Base-by-base conservation (phyloP, 2,797 vertebrate genomes). In the Lagorchestes hirsutus region DNA sequence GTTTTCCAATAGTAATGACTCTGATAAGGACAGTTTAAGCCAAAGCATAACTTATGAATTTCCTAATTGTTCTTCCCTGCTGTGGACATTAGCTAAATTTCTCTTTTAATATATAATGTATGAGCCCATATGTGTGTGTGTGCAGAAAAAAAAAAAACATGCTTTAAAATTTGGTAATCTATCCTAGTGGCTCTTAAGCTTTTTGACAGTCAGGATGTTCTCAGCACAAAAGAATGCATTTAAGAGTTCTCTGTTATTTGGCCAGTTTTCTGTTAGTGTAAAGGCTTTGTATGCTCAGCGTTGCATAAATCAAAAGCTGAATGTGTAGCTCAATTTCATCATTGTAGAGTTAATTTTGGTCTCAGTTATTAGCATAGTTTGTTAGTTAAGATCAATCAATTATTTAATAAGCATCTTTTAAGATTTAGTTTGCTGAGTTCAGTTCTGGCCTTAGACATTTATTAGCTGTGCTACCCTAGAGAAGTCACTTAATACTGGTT, bases 11-110 rank as follows among this genome's bases (percentile, higher is more conserved):
- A 94, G 90, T 67, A 91, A 67, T 29, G 94, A 90, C 55, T 96
- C 67, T 95, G 92, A 97, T 97, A 95, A 97, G 96, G 97, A 40
- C 34, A 96, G 6, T 95, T 96, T 96, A 97, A 96, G 94, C 46
- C 95, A 74, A 93, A 93, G 96, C 93, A 92, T n/a, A 95, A 90
- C 90, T 96, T 3, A 50, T 0, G 0, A 92, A 96, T 96, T 93
- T 97, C 52, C 56, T 95, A 94, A 93, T 94, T 96, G 11, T 22
- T 34, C 87, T 97, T 94, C 82, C 62, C 74, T 95, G 11, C 13
- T 87, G 90, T 96, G 31, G 50, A 91, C 29, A 91, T 34, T 31
- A 54, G 94, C 34, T n/a, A 95, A 52, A 92, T 6, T 54, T 96
- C 90, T 56, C 22, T 29, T 24, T 58, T 95, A 92, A 29, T 92